phyloP scores from a whole-genome alignment of 1,140 invertebrate species.

The Papilio polyxenes region DNA sequence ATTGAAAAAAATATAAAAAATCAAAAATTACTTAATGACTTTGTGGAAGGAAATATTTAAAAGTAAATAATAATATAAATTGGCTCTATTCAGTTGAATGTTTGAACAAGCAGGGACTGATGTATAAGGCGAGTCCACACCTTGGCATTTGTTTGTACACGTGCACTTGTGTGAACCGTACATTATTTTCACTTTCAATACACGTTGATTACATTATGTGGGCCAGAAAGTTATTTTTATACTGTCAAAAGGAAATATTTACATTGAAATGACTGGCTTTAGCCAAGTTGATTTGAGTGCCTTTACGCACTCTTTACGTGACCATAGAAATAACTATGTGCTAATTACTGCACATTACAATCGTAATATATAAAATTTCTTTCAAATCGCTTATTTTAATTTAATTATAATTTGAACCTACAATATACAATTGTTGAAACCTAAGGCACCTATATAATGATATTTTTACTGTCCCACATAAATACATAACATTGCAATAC shows the following conservation, averaged over 20 bases:
- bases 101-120: not conserved
- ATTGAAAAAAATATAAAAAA: no score
- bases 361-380: not conserved
- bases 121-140: not conserved
- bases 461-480: not conserved
- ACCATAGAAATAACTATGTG: not conserved
- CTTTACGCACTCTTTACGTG: not conserved
- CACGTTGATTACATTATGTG: not conserved
- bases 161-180: slow-evolving; percentile 1
- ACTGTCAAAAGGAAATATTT: not conserved
- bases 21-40: no score
- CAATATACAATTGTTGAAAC: not conserved
- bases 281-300: not conserved
- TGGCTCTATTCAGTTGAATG: not conserved
- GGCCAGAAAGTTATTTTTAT: slow-evolving; percentile 9
- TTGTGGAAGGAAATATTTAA: not conserved
- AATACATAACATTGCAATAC: slow-evolving; percentile 31
- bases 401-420: not conserved
- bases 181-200: slow-evolving; percentile 21
- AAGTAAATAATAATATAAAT: not conserved
- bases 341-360: not conserved
- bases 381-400: not conserved
- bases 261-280: not conserved
- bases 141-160: slow-evolving; percentile 1
- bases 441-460: not conserved